phyloP scores from a whole-genome alignment of 2,113 vertebrate species.

The Martes martes region DNA sequence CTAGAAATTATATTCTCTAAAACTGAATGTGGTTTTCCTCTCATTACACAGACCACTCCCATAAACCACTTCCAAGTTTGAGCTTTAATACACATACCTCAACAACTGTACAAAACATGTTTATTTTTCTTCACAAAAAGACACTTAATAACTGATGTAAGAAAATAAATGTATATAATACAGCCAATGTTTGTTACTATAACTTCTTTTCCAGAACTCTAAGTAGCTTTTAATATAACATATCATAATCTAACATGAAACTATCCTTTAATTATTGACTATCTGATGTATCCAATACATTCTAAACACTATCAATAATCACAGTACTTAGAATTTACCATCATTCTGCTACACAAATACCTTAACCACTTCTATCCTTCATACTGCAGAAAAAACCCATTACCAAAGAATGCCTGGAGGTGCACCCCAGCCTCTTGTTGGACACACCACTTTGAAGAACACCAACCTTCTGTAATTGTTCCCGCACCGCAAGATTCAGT shows the following conservation, averaged over 20 bases:
- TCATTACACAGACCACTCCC: background rate
- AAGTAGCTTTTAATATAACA: background rate
- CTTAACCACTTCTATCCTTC: background rate
- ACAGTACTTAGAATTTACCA: background rate
- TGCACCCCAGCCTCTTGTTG: background rate
- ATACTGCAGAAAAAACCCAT: background rate
- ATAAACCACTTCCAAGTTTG: background rate
- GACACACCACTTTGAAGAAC: rapidly evolving
- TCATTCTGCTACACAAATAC: background rate
- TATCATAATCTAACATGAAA: background rate
- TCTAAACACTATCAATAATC: background rate
- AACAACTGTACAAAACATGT: background rate
- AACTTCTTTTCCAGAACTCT: background rate
- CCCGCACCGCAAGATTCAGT: slow-evolving; percentile 94
- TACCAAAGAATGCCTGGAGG: background rate
- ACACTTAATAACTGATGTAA: background rate
- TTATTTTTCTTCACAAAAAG: background rate
- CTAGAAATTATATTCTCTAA: background rate
- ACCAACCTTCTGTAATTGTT: slow-evolving; percentile 91
- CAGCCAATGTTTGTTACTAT: background rate
- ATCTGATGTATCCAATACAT: background rate
- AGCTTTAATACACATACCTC: background rate
- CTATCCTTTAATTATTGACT: background rate
- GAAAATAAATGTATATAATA: background rate
- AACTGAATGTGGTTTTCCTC: background rate